Base-by-base conservation (phyloP, 1,140 invertebrate species). In the Saxidomus purpurata region DNA sequence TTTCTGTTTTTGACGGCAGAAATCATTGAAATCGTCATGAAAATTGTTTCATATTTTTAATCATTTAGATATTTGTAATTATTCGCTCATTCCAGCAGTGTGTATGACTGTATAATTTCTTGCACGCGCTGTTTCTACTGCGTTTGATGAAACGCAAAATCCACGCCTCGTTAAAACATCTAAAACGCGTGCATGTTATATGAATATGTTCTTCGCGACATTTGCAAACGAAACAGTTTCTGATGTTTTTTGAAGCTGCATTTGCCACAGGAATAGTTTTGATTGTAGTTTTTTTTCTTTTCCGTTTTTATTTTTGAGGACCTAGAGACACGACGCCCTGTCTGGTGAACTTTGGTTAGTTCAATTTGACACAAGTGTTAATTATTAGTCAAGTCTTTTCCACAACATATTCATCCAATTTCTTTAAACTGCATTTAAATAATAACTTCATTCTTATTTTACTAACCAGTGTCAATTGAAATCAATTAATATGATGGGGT, bases 11-110 rank as follows among this genome's bases (percentile, higher is more conserved):
- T 88, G 86, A 88, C 63, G 86, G 71, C 2, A 47, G 55, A 67
- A 55, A 49, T 40, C 59, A 67, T 59, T 80, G 86, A 71, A 88
- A 81, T 88, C 49, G 85, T 79, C 86, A 81, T 88, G 71, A 69
- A 88, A 55, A 80, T 87, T 88, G 86, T 81, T 81, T 80, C 52
- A 81, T 71, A 80, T 79, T 88, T 71, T 81, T 79, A 88, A 80
- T 81, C 36, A 88, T 80, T 88, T 76, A 67, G 77, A 88, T 69
- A 88, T 31, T 36, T 63, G 38, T 88, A 88, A 88, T 88, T 88
- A 88, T 88, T 88, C 49, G 36, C 28, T 87, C 71, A 43, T 87
- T 67, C 55, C 67, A 47, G 47, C 76, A 34, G 71, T 55, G 47
- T 34, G 25, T 31, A 52, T n/a, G 25, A 79, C 28, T 55, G 31